Conservation (phyloP, 2,113 vertebrate species). For the Macquaria ambigua region DNA sequence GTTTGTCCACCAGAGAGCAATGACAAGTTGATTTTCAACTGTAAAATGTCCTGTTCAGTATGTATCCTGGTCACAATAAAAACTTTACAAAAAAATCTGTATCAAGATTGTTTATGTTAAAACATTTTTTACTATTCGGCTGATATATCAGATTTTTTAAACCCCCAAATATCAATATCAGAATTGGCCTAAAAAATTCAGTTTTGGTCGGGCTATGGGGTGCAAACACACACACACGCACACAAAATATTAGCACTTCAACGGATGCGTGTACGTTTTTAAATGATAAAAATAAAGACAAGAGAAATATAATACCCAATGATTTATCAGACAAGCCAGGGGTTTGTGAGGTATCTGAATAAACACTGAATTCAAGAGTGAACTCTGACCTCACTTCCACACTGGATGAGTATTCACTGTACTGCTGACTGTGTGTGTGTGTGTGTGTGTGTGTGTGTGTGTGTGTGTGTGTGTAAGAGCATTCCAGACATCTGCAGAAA, state of each 20-base stretch:
- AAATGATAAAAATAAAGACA: neutral
- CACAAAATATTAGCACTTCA: neutral
- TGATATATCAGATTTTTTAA: too few relatives aligned
- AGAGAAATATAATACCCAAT: neutral
- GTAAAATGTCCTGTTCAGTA: neutral
- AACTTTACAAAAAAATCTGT: neutral
- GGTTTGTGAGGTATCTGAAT: slow-evolving; percentile 4
- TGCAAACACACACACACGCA: neutral
- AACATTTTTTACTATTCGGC: too few relatives aligned
- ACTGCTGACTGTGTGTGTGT: slow-evolving; percentile 25
- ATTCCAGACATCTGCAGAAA: slow-evolving; percentile 79
- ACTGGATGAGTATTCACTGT: neutral
- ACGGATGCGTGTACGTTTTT: neutral
- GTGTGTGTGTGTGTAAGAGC: slow-evolving; percentile 30
- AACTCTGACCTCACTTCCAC: slow-evolving; percentile 37
- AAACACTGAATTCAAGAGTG: slow-evolving; percentile 13
- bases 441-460: slow-evolving; percentile 46
- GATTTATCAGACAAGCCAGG: too few relatives aligned
- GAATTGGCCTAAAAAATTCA: neutral
- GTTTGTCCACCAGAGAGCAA: neutral
- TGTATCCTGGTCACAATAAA: neutral
- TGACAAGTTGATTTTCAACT: neutral
- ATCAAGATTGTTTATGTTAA: too few relatives aligned
- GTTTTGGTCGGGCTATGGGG: neutral
- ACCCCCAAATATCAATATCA: too few relatives aligned